Conservation (phyloP, 2,797 vertebrate genomes). For the Lagocephalus sceleratus region DNA sequence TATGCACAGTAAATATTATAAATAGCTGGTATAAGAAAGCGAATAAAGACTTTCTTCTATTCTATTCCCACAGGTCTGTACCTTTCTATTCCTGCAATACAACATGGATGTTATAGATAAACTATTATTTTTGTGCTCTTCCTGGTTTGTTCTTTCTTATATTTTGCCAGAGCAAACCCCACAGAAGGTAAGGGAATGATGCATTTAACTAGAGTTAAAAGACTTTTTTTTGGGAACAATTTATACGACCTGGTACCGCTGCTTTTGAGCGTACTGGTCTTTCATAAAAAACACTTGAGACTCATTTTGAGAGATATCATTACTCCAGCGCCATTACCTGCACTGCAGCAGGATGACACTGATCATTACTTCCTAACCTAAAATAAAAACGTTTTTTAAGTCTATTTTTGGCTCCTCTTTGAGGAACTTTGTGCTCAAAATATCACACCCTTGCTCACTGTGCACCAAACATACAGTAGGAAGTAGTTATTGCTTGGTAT, state of each 20-base stretch:
- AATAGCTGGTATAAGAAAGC: too few species aligned
- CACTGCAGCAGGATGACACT: slow-evolving; percentile 48
- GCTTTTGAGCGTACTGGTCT: slow-evolving; percentile 4
- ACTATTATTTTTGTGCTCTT: slow-evolving; percentile 13
- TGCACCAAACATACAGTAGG: neutral
- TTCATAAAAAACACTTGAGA: slow-evolving; percentile 9
- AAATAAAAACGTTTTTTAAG: slow-evolving; percentile 29
- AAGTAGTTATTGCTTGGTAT: neutral
- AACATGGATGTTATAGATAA: slow-evolving; percentile 32
- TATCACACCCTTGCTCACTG: slow-evolving; percentile 1
- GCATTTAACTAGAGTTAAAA: too few species aligned
- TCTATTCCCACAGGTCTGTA: slow-evolving; percentile 31
- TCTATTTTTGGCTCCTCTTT: slow-evolving; percentile 48
- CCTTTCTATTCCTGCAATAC: slow-evolving; percentile 29
- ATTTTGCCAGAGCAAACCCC: too few species aligned
- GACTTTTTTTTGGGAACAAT: too few species aligned
- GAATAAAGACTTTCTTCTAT: neutral
- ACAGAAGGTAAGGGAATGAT: too few species aligned
- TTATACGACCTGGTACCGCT: slow-evolving; percentile 6
- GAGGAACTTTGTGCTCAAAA: slow-evolving; percentile 15
- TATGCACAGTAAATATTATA: too few species aligned
- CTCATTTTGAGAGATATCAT: slow-evolving; percentile 53
- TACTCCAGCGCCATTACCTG: slow-evolving; percentile 51
- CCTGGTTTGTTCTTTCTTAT: too few species aligned
- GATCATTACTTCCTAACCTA: slow-evolving; percentile 29